Percentiles rank a stretch among this genome's conserved stretches.
These are phyloP conservation scores for Ptilonorhynchus violaceus DNA, from an alignment of 2,113 vertebrate species.

Conservation along the genomic window DNA sequence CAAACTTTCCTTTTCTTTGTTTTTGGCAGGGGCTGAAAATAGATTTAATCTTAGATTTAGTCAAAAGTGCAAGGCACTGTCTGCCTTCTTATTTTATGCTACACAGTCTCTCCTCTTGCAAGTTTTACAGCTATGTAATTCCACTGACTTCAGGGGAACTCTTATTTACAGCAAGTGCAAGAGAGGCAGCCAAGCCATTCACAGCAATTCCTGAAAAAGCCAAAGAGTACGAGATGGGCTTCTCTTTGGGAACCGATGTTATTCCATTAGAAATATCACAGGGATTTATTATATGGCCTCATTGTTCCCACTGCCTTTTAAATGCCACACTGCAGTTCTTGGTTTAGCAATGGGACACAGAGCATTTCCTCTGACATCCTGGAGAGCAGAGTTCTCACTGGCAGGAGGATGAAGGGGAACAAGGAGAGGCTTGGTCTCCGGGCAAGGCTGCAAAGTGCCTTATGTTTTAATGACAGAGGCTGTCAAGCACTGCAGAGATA, in stretches of 20 bases:
- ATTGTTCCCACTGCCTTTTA: background rate
- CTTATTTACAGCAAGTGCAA: background rate
- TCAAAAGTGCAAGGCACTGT: background rate
- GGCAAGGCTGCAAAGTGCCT: background rate
- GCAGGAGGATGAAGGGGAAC: background rate
- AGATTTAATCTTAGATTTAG: background rate
- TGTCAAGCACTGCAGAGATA: conserved; percentile 7
- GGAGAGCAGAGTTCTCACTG: background rate
- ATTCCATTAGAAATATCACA: background rate
- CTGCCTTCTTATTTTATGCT: background rate
- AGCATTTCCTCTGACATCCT: background rate
- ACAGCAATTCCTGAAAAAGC: background rate
- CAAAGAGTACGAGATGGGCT: background rate
- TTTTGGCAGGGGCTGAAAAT: background rate
- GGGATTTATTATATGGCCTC: background rate
- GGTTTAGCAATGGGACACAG: background rate
- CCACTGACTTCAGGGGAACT: background rate
- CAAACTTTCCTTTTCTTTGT: background rate
- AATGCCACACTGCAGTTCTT: background rate
- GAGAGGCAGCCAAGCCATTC: background rate
- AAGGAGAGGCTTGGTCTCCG: background rate
- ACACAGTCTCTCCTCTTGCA: background rate
- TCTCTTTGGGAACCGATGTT: background rate
- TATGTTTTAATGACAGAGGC: background rate
- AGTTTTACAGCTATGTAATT: background rate